These are phyloP conservation scores for Struthidea cinerea DNA, from an alignment of 2,113 vertebrate species.

Conservation along the genomic window DNA sequence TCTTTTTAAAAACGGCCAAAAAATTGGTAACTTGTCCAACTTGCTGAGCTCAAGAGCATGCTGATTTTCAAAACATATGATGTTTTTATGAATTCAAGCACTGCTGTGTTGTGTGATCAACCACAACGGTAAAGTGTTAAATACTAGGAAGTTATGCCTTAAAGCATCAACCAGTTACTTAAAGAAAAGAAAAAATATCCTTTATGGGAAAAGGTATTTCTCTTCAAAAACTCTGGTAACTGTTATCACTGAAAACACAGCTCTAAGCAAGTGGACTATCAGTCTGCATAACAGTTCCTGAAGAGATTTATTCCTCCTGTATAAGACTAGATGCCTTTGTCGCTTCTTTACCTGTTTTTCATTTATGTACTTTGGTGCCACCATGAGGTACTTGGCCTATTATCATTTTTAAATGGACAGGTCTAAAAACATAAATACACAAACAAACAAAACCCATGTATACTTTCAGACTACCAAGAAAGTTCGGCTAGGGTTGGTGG, in stretches of 20 bases:
- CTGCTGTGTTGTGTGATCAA: neutral
- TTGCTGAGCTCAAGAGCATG: neutral
- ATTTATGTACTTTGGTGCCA: slow-evolving; percentile 45
- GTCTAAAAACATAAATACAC: neutral
- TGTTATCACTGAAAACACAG: neutral
- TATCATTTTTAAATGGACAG: neutral
- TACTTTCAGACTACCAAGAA: neutral
- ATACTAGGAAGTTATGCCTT: neutral
- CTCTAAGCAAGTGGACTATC: neutral
- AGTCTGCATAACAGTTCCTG: neutral
- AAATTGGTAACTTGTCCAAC: neutral
- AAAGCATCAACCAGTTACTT: neutral
- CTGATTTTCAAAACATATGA: neutral
- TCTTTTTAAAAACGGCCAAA: neutral
- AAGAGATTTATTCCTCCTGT: neutral
- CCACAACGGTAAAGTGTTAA: neutral
- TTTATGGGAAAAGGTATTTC: neutral
- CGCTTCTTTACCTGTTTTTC: neutral
- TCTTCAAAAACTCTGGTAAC: neutral
- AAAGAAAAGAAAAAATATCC: neutral
- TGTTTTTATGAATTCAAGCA: neutral
- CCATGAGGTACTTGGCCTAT: slow-evolving; percentile 25
- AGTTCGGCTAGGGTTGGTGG: neutral
- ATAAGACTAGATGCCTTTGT: neutral
- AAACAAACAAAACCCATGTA: neutral